Evolutionary conservation across 2,113 vertebrate genomes (phyloP).

Genomic region (Rutilus rutilus): DNA sequence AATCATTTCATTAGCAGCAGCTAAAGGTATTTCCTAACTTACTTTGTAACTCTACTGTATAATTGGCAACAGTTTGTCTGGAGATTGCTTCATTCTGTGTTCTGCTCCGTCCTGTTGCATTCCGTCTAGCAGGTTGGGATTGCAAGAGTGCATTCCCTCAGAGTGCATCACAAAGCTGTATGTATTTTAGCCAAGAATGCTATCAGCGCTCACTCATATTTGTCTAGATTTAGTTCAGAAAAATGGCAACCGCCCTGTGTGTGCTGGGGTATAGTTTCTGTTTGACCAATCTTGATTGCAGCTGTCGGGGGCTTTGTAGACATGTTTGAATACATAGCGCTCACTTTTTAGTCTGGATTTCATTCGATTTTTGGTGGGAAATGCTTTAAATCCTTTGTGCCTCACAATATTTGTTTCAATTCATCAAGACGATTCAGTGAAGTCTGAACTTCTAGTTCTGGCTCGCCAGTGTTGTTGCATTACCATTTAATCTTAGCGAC

Average conservation of each 20-base stretch:
- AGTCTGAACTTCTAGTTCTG: neutral
- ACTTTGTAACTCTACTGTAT: neutral
- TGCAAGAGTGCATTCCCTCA: neutral
- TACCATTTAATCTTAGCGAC: neutral
- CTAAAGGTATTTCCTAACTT: neutral
- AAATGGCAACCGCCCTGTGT: neutral
- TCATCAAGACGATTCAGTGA: neutral
- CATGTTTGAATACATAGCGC: neutral
- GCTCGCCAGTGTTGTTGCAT: neutral
- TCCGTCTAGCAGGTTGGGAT: neutral
- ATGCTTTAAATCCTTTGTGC: neutral
- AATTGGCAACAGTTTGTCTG: conserved; percentile 4
- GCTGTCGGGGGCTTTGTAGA: conserved; percentile 16
- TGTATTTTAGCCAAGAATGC: neutral
- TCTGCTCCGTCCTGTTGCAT: neutral
- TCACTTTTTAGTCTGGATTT: conserved; percentile 17
- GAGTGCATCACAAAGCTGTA: neutral
- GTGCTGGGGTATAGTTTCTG: neutral
- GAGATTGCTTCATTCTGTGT: neutral
- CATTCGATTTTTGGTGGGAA: conserved; percentile 5
- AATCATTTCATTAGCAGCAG: neutral
- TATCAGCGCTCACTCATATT: neutral
- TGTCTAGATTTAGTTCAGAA: conserved; percentile 7
- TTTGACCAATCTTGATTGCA: conserved; percentile 32
- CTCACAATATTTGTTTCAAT: neutral